A percentile compares a stretch with the other conserved stretches of the same genome.
Evolutionary conservation across 2,888 invertebrate species (phyloP).

Genomic region (Megaustenia siamemsis): DNA sequence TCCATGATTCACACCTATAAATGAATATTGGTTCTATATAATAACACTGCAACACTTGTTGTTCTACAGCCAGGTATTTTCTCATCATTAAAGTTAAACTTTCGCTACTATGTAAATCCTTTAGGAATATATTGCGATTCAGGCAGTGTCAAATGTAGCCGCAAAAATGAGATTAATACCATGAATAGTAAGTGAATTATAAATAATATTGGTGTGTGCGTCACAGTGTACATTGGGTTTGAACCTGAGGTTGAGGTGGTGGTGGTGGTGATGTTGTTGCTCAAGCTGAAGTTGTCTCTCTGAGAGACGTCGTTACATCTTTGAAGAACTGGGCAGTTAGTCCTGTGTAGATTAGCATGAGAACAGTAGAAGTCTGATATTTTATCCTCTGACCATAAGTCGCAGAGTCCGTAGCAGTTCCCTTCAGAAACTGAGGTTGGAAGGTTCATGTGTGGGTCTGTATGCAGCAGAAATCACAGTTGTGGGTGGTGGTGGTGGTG

Average conservation of each 20-base stretch:
- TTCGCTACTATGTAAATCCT: conserved; percentile 50
- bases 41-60: no score
- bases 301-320: not conserved
- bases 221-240: not conserved
- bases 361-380: conserved; percentile 44
- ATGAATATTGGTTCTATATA: no score
- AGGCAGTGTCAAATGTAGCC: conserved; percentile 45
- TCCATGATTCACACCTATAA: not conserved
- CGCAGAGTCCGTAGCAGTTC: conserved; percentile 52
- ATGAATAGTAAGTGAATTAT: conserved; percentile 1
- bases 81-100: not conserved
- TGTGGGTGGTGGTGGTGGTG: not conserved
- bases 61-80: not conserved
- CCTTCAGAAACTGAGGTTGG: conserved; percentile 16
- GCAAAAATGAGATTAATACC: conserved; percentile 23
- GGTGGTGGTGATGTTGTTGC: conserved; percentile 30
- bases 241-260: conserved; percentile 48
- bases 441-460: conserved; percentile 48
- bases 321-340: conserved; percentile 36
- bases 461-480: not conserved
- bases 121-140: conserved; percentile 42
- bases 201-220: conserved; percentile 22
- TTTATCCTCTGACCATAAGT: conserved; percentile 25
- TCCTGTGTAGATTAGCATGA: not conserved
- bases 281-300: not conserved